Evolutionary conservation across 2,797 vertebrate species (phyloP), one percentile per base, ranked within the genome.

Genomic region (Heteromormyrus szaboi): DNA sequence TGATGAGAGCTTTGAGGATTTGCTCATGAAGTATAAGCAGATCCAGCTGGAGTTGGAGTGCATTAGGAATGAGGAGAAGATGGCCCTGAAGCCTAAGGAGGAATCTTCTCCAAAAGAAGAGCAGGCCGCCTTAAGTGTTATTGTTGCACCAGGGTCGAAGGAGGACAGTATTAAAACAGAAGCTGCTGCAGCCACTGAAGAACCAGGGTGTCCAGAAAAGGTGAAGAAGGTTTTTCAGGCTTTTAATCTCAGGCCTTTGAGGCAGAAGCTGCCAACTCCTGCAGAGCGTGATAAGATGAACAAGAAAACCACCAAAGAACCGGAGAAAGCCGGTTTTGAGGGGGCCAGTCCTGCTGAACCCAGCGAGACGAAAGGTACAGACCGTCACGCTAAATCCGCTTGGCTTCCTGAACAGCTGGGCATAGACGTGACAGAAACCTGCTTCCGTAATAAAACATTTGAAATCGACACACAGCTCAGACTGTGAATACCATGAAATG

Each of bases 31-130:
- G 91, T 99, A 99, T 91, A 98, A 98, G 90, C 98, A 99, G 94
- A 99, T 99, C 91, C 98, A 99, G 44, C 94, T 98, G 89, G 98
- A 99, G 93, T 96, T 99, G 87, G 98, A 99, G 89, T 97, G 96
- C 90, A 99, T 99, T 93, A 97, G 97, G 59, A 99, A 98, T 89
- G 97, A 99, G 94, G 98, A 99, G 94, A 97, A 96, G 89, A 95
- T 96, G 91, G 97, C 97, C 65, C 94, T 98, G 90, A 97, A 95
- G 93, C 96, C 93, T 72, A 94, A 91, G 62, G 96, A 92, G 50
- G 93, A 95, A 25, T 94, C 92, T 0, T 89, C 92, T 2, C 93
- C 92, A 41, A 94, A 92, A 48, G 94, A 93, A 65, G 93, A 92
- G 89, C 88, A 92, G 2, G 86, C 88, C n/a, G 1, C 86, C 1